phyloP scores from a whole-genome alignment of 2,888 invertebrate genomes.

The Oligia fasciuncula region DNA sequence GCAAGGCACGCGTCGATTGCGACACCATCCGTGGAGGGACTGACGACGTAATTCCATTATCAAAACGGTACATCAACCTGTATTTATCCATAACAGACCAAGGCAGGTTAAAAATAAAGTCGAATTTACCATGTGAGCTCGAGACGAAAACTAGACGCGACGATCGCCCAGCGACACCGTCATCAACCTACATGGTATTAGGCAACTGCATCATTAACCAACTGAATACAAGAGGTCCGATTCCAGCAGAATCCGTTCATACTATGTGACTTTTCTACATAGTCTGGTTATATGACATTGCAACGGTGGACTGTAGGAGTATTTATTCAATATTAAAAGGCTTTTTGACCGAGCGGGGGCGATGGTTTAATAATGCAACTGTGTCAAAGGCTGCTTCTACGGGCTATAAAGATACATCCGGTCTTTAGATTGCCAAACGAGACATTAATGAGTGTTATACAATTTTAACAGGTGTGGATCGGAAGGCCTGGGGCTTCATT shows the following conservation, averaged over 20 bases:
- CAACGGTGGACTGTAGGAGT: constrained; percentile 79
- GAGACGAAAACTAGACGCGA: constrained; percentile 73
- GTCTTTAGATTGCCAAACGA: constrained; percentile 74
- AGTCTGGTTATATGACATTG: constrained; percentile 75
- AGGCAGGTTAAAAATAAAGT: constrained; percentile 62
- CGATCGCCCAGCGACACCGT: constrained; percentile 76
- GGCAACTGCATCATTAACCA: constrained; percentile 80
- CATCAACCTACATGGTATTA: constrained; percentile 85
- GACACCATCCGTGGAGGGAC: constrained; percentile 70
- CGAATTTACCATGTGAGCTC: constrained; percentile 57
- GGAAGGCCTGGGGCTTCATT: constrained; percentile 48
- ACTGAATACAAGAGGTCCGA: constrained; percentile 67
- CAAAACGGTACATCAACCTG: constrained; percentile 72
- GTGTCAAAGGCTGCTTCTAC: constrained; percentile 80
- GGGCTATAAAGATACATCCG: constrained; percentile 76
- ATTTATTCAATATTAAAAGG: constrained; percentile 82
- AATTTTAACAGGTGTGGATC: constrained; percentile 67
- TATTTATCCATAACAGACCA: constrained; percentile 59
- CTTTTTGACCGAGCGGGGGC: constrained; percentile 81
- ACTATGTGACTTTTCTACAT: constrained; percentile 56
- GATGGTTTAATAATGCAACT: constrained; percentile 79
- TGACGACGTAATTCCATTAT: constrained; percentile 75
- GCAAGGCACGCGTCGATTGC: constrained; percentile 86
- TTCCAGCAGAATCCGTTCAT: constrained; percentile 42
- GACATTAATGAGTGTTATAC: constrained; percentile 71